Evolutionary conservation across 2,113 vertebrate species (phyloP).

Genomic region (Notothenia coriiceps): DNA sequence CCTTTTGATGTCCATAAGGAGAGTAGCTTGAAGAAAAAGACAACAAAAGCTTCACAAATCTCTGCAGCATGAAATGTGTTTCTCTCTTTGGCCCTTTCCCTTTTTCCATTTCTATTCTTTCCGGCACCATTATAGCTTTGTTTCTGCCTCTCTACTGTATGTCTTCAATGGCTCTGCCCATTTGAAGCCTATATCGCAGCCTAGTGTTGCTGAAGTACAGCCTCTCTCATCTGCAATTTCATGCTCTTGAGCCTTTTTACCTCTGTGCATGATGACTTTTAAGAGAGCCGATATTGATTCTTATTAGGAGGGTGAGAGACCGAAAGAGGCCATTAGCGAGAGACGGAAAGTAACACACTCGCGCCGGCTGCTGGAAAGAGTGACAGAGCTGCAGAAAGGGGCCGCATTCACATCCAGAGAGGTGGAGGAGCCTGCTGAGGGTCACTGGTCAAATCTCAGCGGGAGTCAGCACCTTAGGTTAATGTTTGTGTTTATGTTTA

Average conservation of each 20-base stretch:
- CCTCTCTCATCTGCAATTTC: slow-evolving; percentile 74
- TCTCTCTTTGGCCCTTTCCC: slow-evolving; percentile 15
- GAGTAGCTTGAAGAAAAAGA: background rate
- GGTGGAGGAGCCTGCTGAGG: slow-evolving; percentile 29
- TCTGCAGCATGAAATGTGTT: slow-evolving; percentile 12
- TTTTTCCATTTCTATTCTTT: background rate
- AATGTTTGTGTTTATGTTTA: no score
- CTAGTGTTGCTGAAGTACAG: slow-evolving; percentile 65
- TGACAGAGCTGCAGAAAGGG: slow-evolving; percentile 26
- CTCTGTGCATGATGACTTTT: slow-evolving; percentile 66
- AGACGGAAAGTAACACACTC: background rate
- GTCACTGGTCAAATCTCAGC: slow-evolving; percentile 45
- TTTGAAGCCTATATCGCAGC: slow-evolving; percentile 33
- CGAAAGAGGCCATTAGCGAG: slow-evolving; percentile 23
- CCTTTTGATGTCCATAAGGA: slow-evolving; percentile 29
- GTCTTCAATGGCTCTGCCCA: background rate
- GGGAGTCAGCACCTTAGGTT: slow-evolving; percentile 43
- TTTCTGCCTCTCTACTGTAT: background rate
- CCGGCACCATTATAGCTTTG: background rate
- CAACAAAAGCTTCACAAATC: slow-evolving; percentile 39
- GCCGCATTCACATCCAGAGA: slow-evolving; percentile 12
- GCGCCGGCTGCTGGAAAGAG: background rate
- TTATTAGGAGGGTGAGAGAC: slow-evolving; percentile 59
- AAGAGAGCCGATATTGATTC: slow-evolving; percentile 73
- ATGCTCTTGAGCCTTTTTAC: slow-evolving; percentile 77